Percentiles rank a stretch among this genome's conserved stretches.
These are phyloP conservation scores for Laodelphax striatellus DNA, from an alignment of 1,140 invertebrate genomes.

Conservation along the genomic window DNA sequence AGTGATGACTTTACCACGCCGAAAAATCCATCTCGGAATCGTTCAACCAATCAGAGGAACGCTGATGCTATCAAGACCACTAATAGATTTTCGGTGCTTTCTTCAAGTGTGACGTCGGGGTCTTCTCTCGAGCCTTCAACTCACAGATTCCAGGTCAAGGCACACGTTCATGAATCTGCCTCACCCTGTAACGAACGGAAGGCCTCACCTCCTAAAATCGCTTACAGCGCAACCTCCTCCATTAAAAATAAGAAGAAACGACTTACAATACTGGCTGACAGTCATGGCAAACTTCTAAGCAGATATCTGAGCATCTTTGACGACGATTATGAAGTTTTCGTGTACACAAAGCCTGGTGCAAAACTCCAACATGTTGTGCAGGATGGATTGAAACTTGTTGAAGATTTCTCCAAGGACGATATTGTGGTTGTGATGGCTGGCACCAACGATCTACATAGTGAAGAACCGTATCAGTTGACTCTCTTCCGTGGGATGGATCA, in stretches of 20 bases:
- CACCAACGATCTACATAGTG: neutral
- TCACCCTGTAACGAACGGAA: neutral
- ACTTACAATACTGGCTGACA: neutral
- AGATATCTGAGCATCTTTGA: neutral
- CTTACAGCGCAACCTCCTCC: too few species aligned
- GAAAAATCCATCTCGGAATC: neutral
- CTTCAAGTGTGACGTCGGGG: neutral
- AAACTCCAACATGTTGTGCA: slow-evolving; percentile 1
- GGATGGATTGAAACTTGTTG: neutral
- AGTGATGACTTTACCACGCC: neutral
- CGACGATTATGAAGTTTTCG: neutral
- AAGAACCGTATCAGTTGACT: neutral
- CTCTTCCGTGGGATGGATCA: neutral
- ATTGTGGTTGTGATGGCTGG: neutral
- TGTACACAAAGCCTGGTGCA: neutral
- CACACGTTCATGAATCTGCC: neutral
- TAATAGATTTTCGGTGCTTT: neutral
- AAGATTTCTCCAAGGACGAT: neutral
- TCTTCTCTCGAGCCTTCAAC: too few species aligned
- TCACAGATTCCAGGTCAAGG: too few species aligned
- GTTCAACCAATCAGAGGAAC: neutral
- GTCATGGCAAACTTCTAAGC: neutral
- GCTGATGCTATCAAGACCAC: neutral
- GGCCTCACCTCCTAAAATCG: too few species aligned
- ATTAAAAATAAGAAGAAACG: neutral